A percentile compares a stretch with the other conserved stretches of the same genome.
Evolutionary conservation across 2,888 invertebrate genomes (phyloP).

Genomic region (Ariolimax columbianus): DNA sequence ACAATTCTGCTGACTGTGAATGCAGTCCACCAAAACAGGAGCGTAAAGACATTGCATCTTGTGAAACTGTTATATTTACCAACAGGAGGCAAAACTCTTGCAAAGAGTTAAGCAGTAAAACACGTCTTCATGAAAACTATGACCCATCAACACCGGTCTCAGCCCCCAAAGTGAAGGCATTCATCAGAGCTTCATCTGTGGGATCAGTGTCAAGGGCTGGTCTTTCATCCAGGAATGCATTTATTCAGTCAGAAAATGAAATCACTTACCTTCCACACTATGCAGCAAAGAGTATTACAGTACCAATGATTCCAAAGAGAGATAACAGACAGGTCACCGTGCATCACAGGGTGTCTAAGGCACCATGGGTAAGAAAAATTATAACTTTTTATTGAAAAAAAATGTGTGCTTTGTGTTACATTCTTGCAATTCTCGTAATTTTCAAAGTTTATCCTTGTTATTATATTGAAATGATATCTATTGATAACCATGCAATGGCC

Average conservation of each 20-base stretch:
- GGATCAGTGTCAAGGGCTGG: neutral
- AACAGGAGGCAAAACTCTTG: neutral
- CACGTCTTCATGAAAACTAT: neutral
- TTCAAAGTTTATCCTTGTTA: too few species aligned
- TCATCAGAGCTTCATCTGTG: neutral
- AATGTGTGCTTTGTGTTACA: too few species aligned
- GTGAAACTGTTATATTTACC: neutral
- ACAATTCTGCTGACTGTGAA: neutral
- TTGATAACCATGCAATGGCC: too few species aligned
- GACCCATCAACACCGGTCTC: neutral
- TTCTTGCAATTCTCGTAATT: too few species aligned
- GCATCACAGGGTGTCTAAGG: neutral
- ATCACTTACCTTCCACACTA: slow-evolving; percentile 26
- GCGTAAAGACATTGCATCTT: neutral
- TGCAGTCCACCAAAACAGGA: slow-evolving; percentile 46
- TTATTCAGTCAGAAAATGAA: slow-evolving; percentile 39
- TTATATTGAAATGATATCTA: too few species aligned
- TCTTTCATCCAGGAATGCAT: neutral
- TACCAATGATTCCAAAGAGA: slow-evolving; percentile 17
- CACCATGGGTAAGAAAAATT: slow-evolving; percentile 19
- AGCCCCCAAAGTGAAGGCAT: neutral
- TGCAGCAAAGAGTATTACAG: neutral
- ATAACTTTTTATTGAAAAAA: neutral
- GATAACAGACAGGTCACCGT: neutral
- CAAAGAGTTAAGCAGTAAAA: neutral